Percentiles rank a stretch among this genome's conserved stretches.
Evolutionary conservation across 2,113 vertebrate genomes (phyloP).

Genomic region (Malurus elegans): DNA sequence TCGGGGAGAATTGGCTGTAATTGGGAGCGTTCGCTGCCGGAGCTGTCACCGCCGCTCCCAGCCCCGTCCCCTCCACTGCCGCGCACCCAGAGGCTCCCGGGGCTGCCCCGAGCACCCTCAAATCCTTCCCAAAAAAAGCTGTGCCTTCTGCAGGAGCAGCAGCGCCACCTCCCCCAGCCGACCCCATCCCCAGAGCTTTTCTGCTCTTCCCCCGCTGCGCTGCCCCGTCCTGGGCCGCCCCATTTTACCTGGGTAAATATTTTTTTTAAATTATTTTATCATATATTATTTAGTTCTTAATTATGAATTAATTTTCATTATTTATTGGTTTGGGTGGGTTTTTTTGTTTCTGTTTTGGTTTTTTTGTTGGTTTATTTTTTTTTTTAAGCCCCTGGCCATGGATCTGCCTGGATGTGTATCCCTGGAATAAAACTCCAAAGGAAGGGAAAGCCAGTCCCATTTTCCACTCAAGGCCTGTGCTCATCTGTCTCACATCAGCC

Average conservation of each 20-base stretch:
- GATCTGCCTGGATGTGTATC: too few species aligned
- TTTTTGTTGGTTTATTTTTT: too few species aligned
- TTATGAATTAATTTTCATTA: too few species aligned
- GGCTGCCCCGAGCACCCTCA: accelerated
- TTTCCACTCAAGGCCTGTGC: not conserved
- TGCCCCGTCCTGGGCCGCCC: not conserved
- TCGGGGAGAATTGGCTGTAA: not conserved
- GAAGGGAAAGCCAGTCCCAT: too few species aligned
- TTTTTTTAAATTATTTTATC: too few species aligned
- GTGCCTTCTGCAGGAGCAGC: not conserved
- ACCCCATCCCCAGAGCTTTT: accelerated
- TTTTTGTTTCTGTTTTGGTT: too few species aligned
- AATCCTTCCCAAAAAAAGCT: accelerated
- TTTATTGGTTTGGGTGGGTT: too few species aligned
- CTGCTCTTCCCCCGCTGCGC: not conserved
- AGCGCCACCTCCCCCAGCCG: accelerated
- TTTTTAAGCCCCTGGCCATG: too few species aligned
- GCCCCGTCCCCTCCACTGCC: not conserved
- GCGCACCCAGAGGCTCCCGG: accelerated
- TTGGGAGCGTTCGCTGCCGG: not conserved
- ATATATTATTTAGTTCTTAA: too few species aligned
- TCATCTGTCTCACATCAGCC: not conserved
- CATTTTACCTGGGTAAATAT: too few species aligned
- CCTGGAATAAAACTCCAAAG: too few species aligned
- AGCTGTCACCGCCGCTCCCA: not conserved